Conservation (phyloP, 2,113 vertebrate species). For the Tetrao urogallus region DNA sequence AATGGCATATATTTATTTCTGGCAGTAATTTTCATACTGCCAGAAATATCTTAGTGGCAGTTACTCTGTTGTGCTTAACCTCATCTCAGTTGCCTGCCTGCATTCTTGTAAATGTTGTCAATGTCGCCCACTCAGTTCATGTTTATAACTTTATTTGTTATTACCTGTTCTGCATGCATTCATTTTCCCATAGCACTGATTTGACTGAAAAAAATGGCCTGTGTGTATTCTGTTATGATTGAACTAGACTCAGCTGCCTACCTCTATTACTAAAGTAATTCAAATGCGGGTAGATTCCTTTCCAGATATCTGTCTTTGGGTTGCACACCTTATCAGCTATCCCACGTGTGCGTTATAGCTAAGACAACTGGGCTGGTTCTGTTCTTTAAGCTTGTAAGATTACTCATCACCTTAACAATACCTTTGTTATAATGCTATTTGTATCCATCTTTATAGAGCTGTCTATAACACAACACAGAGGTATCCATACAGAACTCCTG, state of each 20-base stretch:
- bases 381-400: neutral
- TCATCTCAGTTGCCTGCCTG: neutral
- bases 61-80: neutral
- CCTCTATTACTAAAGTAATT: neutral
- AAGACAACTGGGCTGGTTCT: neutral
- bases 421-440: neutral
- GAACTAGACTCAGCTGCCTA: neutral
- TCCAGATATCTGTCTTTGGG: neutral
- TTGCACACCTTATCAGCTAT: neutral
- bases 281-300: neutral
- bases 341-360: neutral
- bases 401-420: neutral
- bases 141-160: neutral
- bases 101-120: neutral
- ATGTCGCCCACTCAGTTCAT: neutral
- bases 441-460: neutral
- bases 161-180: neutral
- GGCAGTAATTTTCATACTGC: neutral
- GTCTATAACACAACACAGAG: neutral
- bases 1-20: neutral
- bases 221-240: neutral
- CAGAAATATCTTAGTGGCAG: neutral
- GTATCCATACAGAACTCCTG: neutral
- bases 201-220: neutral
- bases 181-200: neutral